phyloP scores from a whole-genome alignment of 2,113 vertebrate genomes.

The Pipa parva region DNA sequence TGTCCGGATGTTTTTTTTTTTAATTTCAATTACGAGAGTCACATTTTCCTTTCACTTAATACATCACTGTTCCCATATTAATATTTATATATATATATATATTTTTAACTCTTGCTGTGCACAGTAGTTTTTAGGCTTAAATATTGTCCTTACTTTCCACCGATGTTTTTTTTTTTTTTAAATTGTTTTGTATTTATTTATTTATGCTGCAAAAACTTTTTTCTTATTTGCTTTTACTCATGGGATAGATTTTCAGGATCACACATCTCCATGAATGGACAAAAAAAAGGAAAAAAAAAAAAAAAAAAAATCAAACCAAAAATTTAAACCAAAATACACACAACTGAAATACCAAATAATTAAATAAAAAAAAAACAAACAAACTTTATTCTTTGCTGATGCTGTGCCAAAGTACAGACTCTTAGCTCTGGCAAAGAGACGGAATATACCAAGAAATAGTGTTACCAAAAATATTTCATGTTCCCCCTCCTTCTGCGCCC shows the following conservation, averaged over 20 bases:
- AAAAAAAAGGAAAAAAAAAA: conserved; percentile 39
- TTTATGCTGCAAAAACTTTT: conserved; percentile 30
- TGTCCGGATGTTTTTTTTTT: conserved; percentile 11
- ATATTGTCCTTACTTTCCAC: neutral
- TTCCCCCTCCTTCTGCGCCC: conserved; percentile 35
- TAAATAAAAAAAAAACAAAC: conserved; percentile 19
- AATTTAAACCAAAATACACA: conserved; percentile 39
- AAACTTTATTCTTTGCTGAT: conserved; percentile 24
- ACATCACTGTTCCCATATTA: neutral
- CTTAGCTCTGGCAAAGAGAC: conserved; percentile 21
- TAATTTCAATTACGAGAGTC: neutral
- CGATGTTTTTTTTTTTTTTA: conserved; percentile 44
- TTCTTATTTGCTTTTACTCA: conserved; percentile 51
- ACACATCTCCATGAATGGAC: conserved; percentile 45
- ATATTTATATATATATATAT: conserved; percentile 28
- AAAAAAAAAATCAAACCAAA: conserved; percentile 46
- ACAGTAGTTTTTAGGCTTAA: conserved; percentile 1
- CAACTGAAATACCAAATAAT: conserved; percentile 31
- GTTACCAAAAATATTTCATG: conserved; percentile 37
- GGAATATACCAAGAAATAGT: conserved; percentile 39
- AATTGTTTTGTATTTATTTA: conserved; percentile 56
- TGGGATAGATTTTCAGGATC: conserved; percentile 33
- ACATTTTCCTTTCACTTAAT: neutral
- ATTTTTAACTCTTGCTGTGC: conserved; percentile 10
- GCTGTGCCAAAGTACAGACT: conserved; percentile 41